A percentile compares a stretch with the other conserved stretches of the same genome.
Evolutionary conservation across 2,888 invertebrate species (phyloP).

Genomic region (Empis livida): DNA sequence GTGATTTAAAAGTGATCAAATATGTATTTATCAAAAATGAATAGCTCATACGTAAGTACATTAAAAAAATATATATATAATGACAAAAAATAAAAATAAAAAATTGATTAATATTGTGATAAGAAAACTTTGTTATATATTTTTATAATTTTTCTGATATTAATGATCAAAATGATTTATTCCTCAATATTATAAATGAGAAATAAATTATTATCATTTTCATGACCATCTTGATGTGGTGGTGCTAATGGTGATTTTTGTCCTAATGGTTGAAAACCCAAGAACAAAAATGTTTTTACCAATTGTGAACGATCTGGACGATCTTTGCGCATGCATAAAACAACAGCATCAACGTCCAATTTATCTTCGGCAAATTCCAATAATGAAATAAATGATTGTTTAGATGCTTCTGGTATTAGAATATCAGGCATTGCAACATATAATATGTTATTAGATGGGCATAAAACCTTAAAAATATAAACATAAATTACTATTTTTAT

Average conservation of each 20-base stretch:
- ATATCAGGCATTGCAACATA: constrained; percentile 82
- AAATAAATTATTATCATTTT: constrained; percentile 44
- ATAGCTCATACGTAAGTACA: too few relatives aligned
- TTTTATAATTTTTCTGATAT: neutral
- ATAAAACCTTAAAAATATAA: constrained; percentile 24
- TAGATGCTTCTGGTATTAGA: constrained; percentile 80
- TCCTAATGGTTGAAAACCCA: constrained; percentile 82
- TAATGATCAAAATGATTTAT: constrained; percentile 18
- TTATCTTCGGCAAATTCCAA: constrained; percentile 93
- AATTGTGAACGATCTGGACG: constrained; percentile 73
- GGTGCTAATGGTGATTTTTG: constrained; percentile 69
- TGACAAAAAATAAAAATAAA: too few relatives aligned
- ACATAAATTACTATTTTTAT: too few relatives aligned
- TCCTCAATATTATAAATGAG: constrained; percentile 36
- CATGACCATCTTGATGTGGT: constrained; percentile 40
- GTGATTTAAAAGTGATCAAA: too few relatives aligned
- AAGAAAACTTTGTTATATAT: too few relatives aligned
- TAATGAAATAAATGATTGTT: constrained; percentile 87
- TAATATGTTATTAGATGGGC: constrained; percentile 50
- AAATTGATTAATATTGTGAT: too few relatives aligned
- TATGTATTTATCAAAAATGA: too few relatives aligned
- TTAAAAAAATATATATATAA: too few relatives aligned
- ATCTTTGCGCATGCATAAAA: constrained; percentile 67
- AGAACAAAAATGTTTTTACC: constrained; percentile 92
- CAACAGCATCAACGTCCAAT: constrained; percentile 66